Base-by-base conservation (phyloP, 37 sponge, comb jelly and placozoan genomes). In the Axinella damicornis region DNA sequence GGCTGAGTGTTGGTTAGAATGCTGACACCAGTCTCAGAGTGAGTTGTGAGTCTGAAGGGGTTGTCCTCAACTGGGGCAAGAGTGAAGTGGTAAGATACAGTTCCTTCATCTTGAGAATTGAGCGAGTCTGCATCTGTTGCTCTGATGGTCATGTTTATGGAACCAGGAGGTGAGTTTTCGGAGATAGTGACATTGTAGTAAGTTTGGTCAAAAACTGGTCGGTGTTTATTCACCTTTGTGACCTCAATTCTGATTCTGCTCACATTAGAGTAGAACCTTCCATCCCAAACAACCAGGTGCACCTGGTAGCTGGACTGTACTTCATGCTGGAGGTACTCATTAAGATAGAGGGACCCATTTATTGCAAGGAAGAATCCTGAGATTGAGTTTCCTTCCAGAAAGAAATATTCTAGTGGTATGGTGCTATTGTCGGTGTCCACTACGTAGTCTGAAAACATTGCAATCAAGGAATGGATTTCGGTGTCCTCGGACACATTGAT, bases 61-160 rank as follows among this genome's bases (percentile, higher is more conserved):
- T 85, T 77, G 36, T 78, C 61, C 28, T 71, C 53, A 62, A 74
- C 65, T 2, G 77, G 76, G 71, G 63, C 61, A 19, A 86, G 35
- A 63, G 53, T 36, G 37, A 78, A 86, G 32, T 78, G 71, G 52
- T 83, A 74, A 53, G 84, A 83, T 12, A 63, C 69, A 27, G 86
- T 74, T 31, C 39, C 61, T 6, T 31, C 58, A 53, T 74, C 62
- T 20, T 73, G 27, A 24, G 20, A 55, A 6, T 35, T 63, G 22
- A 71, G 30, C 24, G 77, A 39, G 39, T 90, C 91, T 22, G 61
- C 60, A 56, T 90, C 91, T 5, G 27, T 13, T 46, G 85, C 86
- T 81, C 25, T 39, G 25, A 90, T 40, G 1, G 18, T 27, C 20
- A 76, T 33, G 5, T 65, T 39, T 11, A 76, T n/a, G 2, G 69